Evolutionary conservation across 2,888 invertebrate genomes (phyloP).

Genomic region (Synergus gifuensis): DNA sequence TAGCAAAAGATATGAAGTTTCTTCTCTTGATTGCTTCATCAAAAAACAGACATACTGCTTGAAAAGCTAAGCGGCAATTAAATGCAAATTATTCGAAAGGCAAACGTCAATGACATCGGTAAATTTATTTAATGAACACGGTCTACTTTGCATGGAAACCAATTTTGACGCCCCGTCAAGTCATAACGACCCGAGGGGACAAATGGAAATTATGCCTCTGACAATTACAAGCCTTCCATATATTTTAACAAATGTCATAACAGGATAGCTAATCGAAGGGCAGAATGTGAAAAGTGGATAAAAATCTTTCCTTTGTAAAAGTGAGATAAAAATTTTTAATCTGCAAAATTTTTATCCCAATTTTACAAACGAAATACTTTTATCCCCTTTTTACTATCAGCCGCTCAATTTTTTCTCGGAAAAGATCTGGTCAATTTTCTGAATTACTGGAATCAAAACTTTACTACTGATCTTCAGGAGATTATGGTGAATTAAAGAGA

Average conservation of each 20-base stretch:
- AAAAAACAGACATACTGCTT: not conserved
- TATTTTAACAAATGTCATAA: not conserved
- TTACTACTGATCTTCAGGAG: not conserved
- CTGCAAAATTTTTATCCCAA: too few relatives aligned
- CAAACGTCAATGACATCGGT: not conserved
- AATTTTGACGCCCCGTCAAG: slow-evolving; percentile 4
- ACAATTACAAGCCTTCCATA: not conserved
- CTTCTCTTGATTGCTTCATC: not conserved
- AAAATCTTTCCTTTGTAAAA: too few relatives aligned
- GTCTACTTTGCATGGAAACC: not conserved
- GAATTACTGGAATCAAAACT: not conserved
- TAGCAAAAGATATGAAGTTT: not conserved
- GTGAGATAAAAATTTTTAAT: too few relatives aligned
- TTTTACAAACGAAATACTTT: too few relatives aligned
- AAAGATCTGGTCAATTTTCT: too few relatives aligned
- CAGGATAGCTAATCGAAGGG: not conserved
- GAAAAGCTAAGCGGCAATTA: not conserved
- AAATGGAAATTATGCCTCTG: not conserved
- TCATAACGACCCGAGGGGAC: not conserved
- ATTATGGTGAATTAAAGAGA: not conserved
- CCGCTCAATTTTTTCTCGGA: too few relatives aligned
- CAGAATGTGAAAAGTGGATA: too few relatives aligned
- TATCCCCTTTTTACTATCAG: too few relatives aligned
- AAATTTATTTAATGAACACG: slow-evolving; percentile 20
- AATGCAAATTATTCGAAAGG: slow-evolving; percentile 22